A percentile compares a stretch with the other conserved stretches of the same genome.
phyloP scores from a whole-genome alignment of 1,140 invertebrate species.

The Drosophila nikananu region DNA sequence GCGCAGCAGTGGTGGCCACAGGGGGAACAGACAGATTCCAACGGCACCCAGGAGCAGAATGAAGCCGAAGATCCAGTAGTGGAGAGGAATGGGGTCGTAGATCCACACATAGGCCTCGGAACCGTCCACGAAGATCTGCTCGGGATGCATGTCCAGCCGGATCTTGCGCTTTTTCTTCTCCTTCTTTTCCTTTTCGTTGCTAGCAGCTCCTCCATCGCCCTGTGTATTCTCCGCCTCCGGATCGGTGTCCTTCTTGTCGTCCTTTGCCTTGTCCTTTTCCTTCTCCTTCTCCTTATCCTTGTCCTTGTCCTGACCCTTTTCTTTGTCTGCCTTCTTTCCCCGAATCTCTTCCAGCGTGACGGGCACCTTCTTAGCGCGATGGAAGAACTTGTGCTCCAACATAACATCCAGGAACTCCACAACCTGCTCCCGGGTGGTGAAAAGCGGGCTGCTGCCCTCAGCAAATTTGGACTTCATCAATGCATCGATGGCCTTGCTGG shows the following conservation, averaged over 20 bases:
- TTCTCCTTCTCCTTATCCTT: conserved; percentile 86
- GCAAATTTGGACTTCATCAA: conserved; percentile 97
- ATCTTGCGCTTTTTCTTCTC: conserved; percentile 90
- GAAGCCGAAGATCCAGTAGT: conserved; percentile 98
- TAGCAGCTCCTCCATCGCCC: conserved; percentile 51
- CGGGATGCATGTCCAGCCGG: conserved; percentile 97
- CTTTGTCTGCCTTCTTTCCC: conserved; percentile 78
- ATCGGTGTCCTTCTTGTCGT: conserved; percentile 55
- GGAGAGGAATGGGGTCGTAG: conserved; percentile 98
- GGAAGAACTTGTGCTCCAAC: conserved; percentile 97
- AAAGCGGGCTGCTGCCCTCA: conserved; percentile 91
- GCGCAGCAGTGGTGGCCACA: conserved; percentile 97
- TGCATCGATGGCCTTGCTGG: conserved; percentile 95
- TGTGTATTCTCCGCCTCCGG: conserved; percentile 49
- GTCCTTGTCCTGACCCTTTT: conserved; percentile 48
- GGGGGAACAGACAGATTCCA: conserved; percentile 98
- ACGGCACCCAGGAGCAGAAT: conserved; percentile 96
- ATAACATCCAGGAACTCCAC: conserved; percentile 93
- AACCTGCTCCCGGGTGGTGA: conserved; percentile 92
- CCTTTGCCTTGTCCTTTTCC: conserved; percentile 85
- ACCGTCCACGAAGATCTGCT: conserved; percentile 97
- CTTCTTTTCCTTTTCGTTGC: conserved; percentile 77
- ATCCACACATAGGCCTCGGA: conserved; percentile 99
- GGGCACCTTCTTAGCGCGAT: conserved; percentile 95
- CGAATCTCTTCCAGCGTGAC: conserved; percentile 90